Percentiles rank a stretch among this genome's conserved stretches.
Evolutionary conservation across 2,888 invertebrate genomes (phyloP).

Genomic region (Choreutis nemorana): DNA sequence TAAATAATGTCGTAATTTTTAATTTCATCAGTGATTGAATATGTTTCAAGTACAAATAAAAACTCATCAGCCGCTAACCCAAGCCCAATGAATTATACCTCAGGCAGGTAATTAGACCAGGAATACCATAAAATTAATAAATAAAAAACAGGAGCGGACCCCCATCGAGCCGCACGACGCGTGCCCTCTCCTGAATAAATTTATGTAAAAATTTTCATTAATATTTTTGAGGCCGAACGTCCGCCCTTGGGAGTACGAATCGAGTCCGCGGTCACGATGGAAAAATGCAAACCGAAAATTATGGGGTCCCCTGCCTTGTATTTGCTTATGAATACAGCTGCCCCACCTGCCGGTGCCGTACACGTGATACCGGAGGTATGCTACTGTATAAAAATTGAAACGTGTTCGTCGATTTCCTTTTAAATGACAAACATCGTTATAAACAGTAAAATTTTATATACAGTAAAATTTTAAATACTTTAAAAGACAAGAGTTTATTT

Average conservation of each 20-base stretch:
- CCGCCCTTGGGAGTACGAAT: slow-evolving; percentile 63
- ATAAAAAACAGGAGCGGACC: slow-evolving; percentile 60
- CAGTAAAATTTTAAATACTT: no score
- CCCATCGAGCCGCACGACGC: slow-evolving; percentile 46
- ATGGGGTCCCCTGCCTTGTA: slow-evolving; percentile 62
- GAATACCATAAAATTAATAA: slow-evolving; percentile 67
- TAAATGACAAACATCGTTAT: no score
- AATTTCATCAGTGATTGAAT: no score
- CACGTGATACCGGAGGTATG: slow-evolving; percentile 37
- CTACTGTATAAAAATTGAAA: slow-evolving; percentile 49
- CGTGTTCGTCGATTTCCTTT: slow-evolving; percentile 32
- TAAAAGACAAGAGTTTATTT: no score
- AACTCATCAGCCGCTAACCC: no score
- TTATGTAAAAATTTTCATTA: slow-evolving; percentile 68
- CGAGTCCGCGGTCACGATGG: slow-evolving; percentile 65
- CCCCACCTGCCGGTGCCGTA: slow-evolving; percentile 36
- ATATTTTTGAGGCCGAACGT: slow-evolving; percentile 64
- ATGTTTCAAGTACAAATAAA: no score
- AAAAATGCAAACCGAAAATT: slow-evolving; percentile 67
- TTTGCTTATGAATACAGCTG: slow-evolving; percentile 64
- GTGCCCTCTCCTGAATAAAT: slow-evolving; percentile 63
- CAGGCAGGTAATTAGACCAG: slow-evolving; percentile 64
- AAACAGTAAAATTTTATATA: no score
- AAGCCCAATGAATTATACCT: slow-evolving; percentile 61
- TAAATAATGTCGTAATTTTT: no score